Conservation (phyloP, 2,888 invertebrate species). For the Notodonta dromedarius region DNA sequence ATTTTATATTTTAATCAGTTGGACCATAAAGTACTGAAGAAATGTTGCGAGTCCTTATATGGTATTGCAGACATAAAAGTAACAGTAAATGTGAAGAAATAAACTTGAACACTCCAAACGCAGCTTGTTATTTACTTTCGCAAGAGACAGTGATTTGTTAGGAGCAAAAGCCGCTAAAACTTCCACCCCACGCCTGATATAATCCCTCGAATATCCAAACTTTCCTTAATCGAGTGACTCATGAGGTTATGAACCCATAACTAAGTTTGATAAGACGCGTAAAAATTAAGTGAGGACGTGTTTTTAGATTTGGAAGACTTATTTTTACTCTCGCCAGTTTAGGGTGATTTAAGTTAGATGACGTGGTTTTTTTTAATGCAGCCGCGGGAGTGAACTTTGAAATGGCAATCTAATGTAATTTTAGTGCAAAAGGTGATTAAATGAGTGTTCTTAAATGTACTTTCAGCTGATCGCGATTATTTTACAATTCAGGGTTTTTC, state of each 20-base stretch:
- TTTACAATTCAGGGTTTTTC: too few species aligned
- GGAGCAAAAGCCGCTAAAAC: conserved; percentile 23
- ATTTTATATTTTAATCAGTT: too few species aligned
- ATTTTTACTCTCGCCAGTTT: not conserved
- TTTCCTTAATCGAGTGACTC: conserved; percentile 38
- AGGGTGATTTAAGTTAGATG: not conserved
- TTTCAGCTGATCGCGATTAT: too few species aligned
- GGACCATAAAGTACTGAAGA: too few species aligned
- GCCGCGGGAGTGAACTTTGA: too few species aligned
- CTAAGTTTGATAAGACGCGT: conserved; percentile 45
- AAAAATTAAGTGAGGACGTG: conserved; percentile 40
- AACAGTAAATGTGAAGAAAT: not conserved
- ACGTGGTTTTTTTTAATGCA: too few species aligned
- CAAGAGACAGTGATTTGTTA: conserved; percentile 31
- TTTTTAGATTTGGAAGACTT: conserved; percentile 15
- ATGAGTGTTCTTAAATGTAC: too few species aligned
- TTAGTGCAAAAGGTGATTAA: too few species aligned
- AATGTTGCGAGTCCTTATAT: too few species aligned
- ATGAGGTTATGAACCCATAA: conserved; percentile 48
- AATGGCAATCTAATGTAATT: too few species aligned
- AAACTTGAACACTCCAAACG: conserved; percentile 1
- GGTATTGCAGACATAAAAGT: not conserved
- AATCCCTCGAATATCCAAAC: conserved; percentile 43
- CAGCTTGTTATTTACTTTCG: conserved; percentile 24
- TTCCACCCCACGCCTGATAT: conserved; percentile 22